Percentiles rank a stretch among this genome's conserved stretches.
Conservation (phyloP, 2,888 invertebrate genomes). For the Carabus problematicus region DNA sequence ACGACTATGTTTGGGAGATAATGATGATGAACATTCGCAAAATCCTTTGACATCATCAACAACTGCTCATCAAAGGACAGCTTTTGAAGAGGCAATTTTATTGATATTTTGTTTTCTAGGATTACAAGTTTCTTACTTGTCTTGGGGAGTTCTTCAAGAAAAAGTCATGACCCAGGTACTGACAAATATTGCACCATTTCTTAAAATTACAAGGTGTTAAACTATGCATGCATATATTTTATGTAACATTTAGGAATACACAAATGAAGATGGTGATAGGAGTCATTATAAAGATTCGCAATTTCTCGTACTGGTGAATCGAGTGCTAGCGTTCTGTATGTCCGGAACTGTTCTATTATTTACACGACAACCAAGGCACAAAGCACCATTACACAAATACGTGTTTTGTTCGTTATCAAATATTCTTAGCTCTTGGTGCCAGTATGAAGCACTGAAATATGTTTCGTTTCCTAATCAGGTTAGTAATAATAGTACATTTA, state of each 20-base stretch:
- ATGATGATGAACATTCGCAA: slow-evolving; percentile 57
- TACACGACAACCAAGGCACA: slow-evolving; percentile 71
- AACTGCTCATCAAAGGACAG: slow-evolving; percentile 44
- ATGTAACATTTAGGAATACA: slow-evolving; percentile 66
- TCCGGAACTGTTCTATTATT: slow-evolving; percentile 70
- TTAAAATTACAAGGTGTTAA: neutral
- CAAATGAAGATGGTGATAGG: slow-evolving; percentile 67
- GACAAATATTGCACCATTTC: neutral
- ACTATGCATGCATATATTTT: slow-evolving; percentile 16
- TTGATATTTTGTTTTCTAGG: slow-evolving; percentile 84
- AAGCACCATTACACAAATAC: slow-evolving; percentile 92
- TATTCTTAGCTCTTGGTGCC: slow-evolving; percentile 98
- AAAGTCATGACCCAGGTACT: slow-evolving; percentile 92
- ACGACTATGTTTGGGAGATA: slow-evolving; percentile 64
- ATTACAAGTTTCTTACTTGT: slow-evolving; percentile 87
- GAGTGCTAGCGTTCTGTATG: slow-evolving; percentile 83
- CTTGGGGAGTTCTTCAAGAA: slow-evolving; percentile 97
- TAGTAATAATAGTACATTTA: slow-evolving; percentile 36
- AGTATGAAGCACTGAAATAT: slow-evolving; percentile 98
- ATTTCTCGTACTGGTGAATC: slow-evolving; percentile 95
- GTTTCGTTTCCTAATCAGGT: slow-evolving; percentile 98
- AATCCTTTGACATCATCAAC: slow-evolving; percentile 53
- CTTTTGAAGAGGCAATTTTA: slow-evolving; percentile 64
- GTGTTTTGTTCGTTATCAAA: slow-evolving; percentile 96
- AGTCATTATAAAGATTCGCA: slow-evolving; percentile 91